These are phyloP conservation scores for Galemys pyrenaicus DNA, from an alignment of 2,113 vertebrate genomes.

Conservation along the genomic window DNA sequence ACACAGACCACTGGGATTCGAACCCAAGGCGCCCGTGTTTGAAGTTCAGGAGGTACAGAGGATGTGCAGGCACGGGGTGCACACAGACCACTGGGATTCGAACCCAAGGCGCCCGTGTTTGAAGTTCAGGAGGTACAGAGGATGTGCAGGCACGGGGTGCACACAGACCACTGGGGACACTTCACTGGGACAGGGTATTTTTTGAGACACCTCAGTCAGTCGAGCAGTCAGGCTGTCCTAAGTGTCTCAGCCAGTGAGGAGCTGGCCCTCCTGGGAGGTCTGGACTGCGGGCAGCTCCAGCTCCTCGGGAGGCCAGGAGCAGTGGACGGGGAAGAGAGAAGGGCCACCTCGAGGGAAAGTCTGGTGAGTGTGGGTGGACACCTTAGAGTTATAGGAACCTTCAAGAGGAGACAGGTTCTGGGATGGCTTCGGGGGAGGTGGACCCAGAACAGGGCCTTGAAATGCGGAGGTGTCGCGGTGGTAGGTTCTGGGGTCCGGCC, in stretches of 20 bases:
- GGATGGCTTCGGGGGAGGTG: neutral
- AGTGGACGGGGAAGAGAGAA: neutral
- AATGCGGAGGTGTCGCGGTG: neutral
- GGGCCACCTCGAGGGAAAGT: accelerated
- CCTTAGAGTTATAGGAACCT: neutral
- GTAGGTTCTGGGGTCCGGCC: neutral
- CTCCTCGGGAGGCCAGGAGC: neutral
- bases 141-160: too few relatives aligned
- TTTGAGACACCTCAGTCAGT: neutral
- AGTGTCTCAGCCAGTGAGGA: neutral
- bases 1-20: too few relatives aligned
- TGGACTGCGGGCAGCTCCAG: neutral
- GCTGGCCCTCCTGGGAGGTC: neutral
- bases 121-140: too few relatives aligned
- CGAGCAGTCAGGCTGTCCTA: neutral
- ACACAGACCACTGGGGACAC: too few relatives aligned
- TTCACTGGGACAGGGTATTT: neutral
- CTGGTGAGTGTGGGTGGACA: neutral
- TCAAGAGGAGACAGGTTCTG: neutral
- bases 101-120: too few relatives aligned
- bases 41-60: too few relatives aligned
- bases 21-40: too few relatives aligned
- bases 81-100: too few relatives aligned
- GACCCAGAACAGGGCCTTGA: neutral
- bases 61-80: too few relatives aligned